Conservation (phyloP, 2,888 invertebrate species). For the Actias luna region DNA sequence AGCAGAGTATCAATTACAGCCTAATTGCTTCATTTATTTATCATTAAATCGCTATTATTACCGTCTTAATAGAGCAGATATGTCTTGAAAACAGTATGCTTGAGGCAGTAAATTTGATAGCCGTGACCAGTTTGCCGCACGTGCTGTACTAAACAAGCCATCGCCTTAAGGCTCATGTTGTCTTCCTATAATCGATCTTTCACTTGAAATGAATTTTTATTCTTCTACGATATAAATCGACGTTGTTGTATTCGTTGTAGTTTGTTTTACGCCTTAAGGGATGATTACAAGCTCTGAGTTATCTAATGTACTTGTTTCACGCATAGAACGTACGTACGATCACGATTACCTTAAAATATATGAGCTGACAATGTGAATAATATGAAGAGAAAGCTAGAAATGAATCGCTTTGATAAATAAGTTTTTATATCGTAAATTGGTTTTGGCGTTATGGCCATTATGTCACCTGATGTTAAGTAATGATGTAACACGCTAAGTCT, state of each 20-base stretch:
- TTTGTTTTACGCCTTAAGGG: slow-evolving; percentile 37
- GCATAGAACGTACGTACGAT: slow-evolving; percentile 60
- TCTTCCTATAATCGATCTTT: slow-evolving; percentile 28
- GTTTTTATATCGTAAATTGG: no score
- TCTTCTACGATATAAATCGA: slow-evolving; percentile 21
- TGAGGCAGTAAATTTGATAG: slow-evolving; percentile 36
- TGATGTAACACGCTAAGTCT: no score
- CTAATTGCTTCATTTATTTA: not conserved
- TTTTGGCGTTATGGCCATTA: no score
- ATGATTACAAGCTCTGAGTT: slow-evolving; percentile 56
- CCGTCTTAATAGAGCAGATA: not conserved
- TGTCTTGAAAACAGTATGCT: slow-evolving; percentile 10
- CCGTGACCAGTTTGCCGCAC: slow-evolving; percentile 54
- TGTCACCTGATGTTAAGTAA: no score
- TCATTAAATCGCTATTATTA: slow-evolving; percentile 1
- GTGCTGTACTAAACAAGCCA: slow-evolving; percentile 54
- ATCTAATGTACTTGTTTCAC: slow-evolving; percentile 51
- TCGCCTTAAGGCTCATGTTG: slow-evolving; percentile 36
- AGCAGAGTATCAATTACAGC: not conserved
- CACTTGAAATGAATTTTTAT: slow-evolving; percentile 21
- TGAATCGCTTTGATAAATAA: no score
- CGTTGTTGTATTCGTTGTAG: not conserved
- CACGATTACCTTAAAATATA: slow-evolving; percentile 56
- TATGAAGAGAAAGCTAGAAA: no score
- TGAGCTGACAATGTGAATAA: slow-evolving; percentile 39